phyloP scores from a whole-genome alignment of 2,888 invertebrate genomes.

The Hoplodrina blanda region DNA sequence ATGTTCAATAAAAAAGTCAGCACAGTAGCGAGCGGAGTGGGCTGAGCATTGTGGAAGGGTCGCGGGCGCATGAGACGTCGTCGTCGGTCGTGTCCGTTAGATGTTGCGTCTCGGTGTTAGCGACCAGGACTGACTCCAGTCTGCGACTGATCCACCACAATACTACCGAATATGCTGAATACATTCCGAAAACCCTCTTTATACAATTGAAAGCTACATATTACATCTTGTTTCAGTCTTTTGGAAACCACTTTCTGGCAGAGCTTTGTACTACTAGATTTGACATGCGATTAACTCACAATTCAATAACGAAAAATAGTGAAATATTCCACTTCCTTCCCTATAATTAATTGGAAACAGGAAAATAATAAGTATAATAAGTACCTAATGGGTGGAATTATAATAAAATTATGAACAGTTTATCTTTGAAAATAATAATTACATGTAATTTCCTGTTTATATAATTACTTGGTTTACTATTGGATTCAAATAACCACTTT shows the following conservation, averaged over 20 bases:
- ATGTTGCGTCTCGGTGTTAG: conserved; percentile 89
- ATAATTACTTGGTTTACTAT: neutral
- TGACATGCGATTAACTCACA: neutral
- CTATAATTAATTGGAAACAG: neutral
- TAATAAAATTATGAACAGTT: neutral
- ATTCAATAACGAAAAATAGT: neutral
- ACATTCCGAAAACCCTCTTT: neutral
- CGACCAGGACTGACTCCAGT: conserved; percentile 80
- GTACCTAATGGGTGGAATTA: neutral
- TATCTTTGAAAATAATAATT: neutral
- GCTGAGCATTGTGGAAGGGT: conserved; percentile 73
- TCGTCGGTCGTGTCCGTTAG: conserved; percentile 86
- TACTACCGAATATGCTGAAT: conserved; percentile 74
- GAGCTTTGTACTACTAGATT: neutral
- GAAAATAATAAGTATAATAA: conserved; percentile 4
- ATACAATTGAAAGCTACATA: neutral
- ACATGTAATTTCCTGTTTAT: conserved; percentile 28
- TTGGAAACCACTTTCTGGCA: neutral
- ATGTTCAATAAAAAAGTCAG: neutral
- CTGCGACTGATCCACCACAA: conserved; percentile 78
- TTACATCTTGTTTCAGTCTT: neutral
- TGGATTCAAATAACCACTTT: neutral
- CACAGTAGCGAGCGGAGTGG: conserved; percentile 35
- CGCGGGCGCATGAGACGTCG: conserved; percentile 76
- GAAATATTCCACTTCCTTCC: neutral